These are phyloP conservation scores for Tenthredo distinguenda DNA, from an alignment of 2,888 invertebrate species.

Conservation along the genomic window DNA sequence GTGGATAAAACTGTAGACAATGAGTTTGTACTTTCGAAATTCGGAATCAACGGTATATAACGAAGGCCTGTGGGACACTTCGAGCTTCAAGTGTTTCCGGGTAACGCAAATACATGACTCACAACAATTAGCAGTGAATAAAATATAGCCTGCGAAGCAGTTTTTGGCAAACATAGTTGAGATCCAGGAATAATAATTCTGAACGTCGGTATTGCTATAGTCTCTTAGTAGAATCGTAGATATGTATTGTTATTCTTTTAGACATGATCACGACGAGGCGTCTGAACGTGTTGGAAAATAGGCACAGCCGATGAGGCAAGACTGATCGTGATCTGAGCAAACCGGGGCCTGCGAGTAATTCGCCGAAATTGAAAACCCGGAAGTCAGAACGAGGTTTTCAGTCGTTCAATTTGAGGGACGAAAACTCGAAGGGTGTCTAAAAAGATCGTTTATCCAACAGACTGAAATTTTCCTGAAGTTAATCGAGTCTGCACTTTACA, in stretches of 20 bases:
- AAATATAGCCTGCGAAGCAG: not conserved
- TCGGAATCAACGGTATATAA: not conserved
- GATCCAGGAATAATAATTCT: not conserved
- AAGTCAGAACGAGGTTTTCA: not conserved
- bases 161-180: not conserved
- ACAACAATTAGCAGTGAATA: not conserved
- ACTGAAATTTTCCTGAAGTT: not conserved
- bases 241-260: not conserved
- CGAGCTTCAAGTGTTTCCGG: not conserved
- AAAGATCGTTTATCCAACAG: not conserved
- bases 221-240: not conserved
- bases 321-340: not conserved
- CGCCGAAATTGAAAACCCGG: not conserved
- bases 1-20: not conserved
- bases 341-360: slow-evolving; percentile 3
- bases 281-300: slow-evolving; percentile 38
- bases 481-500: not conserved
- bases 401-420: not conserved
- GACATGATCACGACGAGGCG: slow-evolving; percentile 36
- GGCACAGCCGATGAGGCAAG: slow-evolving; percentile 30
- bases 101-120: not conserved
- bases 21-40: slow-evolving; percentile 19
- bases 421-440: not conserved
- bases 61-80: not conserved
- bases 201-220: not conserved